Conservation (phyloP, 2,113 vertebrate species). For the Stictonetta naevosa region DNA sequence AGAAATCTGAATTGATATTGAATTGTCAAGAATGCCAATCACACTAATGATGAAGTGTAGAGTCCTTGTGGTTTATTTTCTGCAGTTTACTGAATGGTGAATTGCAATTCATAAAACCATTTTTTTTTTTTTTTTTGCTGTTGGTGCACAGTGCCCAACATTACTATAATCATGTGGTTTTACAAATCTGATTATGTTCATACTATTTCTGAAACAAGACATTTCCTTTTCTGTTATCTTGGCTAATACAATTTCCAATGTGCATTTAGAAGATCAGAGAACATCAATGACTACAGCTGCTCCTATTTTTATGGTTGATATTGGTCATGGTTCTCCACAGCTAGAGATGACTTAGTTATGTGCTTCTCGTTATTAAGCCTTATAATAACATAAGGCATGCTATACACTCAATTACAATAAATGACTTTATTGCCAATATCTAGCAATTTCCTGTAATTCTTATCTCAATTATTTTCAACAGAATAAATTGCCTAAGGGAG, state of each 20-base stretch:
- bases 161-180: conserved; percentile 46
- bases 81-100: neutral
- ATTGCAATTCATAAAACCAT: conserved; percentile 27
- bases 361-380: conserved; percentile 57
- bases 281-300: conserved; percentile 46
- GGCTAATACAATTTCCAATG: conserved; percentile 58
- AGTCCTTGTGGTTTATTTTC: conserved; percentile 21
- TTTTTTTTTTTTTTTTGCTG: conserved; percentile 8
- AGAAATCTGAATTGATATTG: conserved; percentile 6
- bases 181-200: conserved; percentile 49
- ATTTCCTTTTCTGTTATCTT: conserved; percentile 63
- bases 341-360: conserved; percentile 54
- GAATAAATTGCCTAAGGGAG: neutral
- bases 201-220: conserved; percentile 62
- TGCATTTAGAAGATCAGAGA: conserved; percentile 57
- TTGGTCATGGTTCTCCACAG: conserved; percentile 13
- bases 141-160: neutral
- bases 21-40: neutral
- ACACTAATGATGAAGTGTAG: neutral
- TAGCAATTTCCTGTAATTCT: conserved; percentile 67
- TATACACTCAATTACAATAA: conserved; percentile 64
- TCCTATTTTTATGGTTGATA: conserved; percentile 40
- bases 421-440: conserved; percentile 66
- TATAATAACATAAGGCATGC: conserved; percentile 45
- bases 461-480: conserved; percentile 52